Percentiles rank a stretch among this genome's conserved stretches.
Conservation (phyloP, 1,140 invertebrate species). For the Pseudomyrmex dendroicus region DNA sequence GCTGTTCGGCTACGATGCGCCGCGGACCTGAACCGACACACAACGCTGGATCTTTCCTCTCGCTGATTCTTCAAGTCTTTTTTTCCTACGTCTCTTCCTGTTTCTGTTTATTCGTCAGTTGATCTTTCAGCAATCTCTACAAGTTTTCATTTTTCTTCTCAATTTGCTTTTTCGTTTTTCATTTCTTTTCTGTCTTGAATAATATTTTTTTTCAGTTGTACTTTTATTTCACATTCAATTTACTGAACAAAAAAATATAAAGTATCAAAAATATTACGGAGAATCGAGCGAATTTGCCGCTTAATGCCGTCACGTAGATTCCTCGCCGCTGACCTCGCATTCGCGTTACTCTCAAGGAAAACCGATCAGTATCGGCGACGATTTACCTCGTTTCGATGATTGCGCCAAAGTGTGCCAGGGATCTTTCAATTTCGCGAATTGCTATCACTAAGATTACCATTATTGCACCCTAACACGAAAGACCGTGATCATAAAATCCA, state of each 20-base stretch:
- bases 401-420: constrained; percentile 38
- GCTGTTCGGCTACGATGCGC: constrained; percentile 60
- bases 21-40: constrained; percentile 60
- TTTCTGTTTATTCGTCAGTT: not conserved
- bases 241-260: too few species aligned
- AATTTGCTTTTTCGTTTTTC: not conserved
- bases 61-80: constrained; percentile 38
- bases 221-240: constrained; percentile 1
- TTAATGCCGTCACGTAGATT: constrained; percentile 75
- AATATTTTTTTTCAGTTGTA: not conserved
- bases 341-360: constrained; percentile 55
- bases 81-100: constrained; percentile 16
- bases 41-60: constrained; percentile 45
- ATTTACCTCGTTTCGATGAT: constrained; percentile 68
- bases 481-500: constrained; percentile 20
- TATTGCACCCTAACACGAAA: constrained; percentile 50
- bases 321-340: constrained; percentile 51
- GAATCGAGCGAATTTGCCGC: constrained; percentile 68
- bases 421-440: constrained; percentile 67
- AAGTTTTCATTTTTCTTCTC: not conserved
- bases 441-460: constrained; percentile 57
- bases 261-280: constrained; percentile 55
- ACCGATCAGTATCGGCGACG: constrained; percentile 58
- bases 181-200: constrained; percentile 3
- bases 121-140: constrained; percentile 18